Evolutionary conservation across 2,113 vertebrate genomes (phyloP).

Genomic region (Pseudorectes ferrugineus): DNA sequence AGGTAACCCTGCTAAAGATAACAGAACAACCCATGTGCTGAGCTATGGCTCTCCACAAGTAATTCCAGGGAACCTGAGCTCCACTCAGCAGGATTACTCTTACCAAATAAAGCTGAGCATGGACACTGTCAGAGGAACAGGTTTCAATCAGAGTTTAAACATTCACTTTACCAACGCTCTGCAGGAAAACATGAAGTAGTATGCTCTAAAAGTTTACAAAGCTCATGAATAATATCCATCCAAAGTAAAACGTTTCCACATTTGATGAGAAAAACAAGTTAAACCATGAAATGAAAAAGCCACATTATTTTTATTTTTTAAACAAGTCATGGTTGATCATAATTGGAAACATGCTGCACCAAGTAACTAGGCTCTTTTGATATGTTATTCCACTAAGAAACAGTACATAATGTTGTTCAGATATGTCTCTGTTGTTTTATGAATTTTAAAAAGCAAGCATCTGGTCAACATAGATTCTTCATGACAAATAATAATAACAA

Average conservation of each 20-base stretch:
- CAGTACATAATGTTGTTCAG: background rate
- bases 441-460: background rate
- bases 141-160: background rate
- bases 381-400: background rate
- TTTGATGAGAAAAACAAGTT: background rate
- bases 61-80: background rate
- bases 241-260: background rate
- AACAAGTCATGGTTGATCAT: background rate
- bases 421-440: background rate
- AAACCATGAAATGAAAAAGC: background rate
- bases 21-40: background rate
- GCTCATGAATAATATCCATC: background rate
- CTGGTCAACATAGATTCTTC: background rate
- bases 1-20: background rate
- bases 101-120: background rate
- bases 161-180: background rate
- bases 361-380: background rate
- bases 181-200: background rate
- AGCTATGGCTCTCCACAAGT: background rate
- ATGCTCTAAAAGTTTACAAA: background rate
- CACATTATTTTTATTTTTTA: background rate
- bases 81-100: background rate
- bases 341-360: background rate
- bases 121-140: background rate
- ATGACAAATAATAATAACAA: background rate